A percentile compares a stretch with the other conserved stretches of the same genome.
phyloP scores from a whole-genome alignment of 2,113 vertebrate genomes.

The Laticauda laticaudata region DNA sequence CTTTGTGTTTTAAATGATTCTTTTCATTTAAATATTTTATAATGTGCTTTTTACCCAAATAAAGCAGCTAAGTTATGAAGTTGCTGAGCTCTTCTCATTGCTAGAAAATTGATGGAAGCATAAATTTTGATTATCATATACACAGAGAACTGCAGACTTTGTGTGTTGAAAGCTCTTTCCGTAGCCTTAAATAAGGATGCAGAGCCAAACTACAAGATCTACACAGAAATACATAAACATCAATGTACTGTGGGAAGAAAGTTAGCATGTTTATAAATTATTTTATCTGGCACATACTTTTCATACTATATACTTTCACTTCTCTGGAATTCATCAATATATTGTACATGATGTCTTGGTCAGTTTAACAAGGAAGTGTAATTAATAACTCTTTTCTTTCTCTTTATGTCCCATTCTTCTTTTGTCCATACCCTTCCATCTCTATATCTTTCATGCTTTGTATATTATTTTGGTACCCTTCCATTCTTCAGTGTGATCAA shows the following conservation, averaged over 20 bases:
- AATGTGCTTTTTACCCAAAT: not conserved
- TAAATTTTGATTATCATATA: not conserved
- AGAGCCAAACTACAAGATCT: not conserved
- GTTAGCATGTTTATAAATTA: not conserved
- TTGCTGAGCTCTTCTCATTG: not conserved
- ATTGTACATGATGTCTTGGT: conserved; percentile 31
- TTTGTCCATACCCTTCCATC: conserved; percentile 32
- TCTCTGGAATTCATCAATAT: not conserved
- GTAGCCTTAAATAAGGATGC: not conserved
- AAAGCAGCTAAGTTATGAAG: not conserved
- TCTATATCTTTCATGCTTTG: conserved; percentile 33
- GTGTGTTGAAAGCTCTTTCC: not conserved
- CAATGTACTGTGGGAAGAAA: not conserved
- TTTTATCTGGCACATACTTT: not conserved
- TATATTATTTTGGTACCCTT: conserved; percentile 52
- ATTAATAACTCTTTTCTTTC: conserved; percentile 75
- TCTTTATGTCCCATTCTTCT: conserved; percentile 59
- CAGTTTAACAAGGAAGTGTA: conserved; percentile 53
- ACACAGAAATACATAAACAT: conserved; percentile 1
- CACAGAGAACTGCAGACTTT: not conserved
- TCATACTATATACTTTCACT: not conserved
- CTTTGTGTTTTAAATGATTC: not conserved
- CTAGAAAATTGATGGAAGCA: not conserved
- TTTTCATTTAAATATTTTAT: not conserved
- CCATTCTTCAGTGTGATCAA: conserved; percentile 89